Evolutionary conservation across 2,888 invertebrate genomes (phyloP), one percentile per base, ranked within the genome.

Genomic region (Liodrosophila aerea): DNA sequence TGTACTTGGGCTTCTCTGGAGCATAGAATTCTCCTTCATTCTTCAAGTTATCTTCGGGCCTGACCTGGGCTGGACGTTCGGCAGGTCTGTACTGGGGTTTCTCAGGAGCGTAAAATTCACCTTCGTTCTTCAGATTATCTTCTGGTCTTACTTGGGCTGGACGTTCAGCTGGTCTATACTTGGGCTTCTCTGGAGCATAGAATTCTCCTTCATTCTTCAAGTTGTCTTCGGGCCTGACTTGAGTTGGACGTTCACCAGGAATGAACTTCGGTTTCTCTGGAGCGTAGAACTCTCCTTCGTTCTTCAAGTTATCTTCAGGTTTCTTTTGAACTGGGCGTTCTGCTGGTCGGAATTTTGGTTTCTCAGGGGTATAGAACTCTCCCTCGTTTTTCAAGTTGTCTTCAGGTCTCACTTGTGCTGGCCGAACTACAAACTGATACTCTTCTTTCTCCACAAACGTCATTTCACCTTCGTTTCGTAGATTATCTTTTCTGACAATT

Each of bases 311-410:
- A 50, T 87, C 93, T 37, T 87, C 90, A 3, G 93, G 93, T 33
- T 88, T 89, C 7, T 72, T 62, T 8, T 89, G 90, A n/a, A 89
- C 87, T 1, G 91, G 91, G 45, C 91, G 77, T 40, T 91, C 91
- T 0, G 81, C 89, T 0, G 92, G 91, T n/a, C 85, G 86, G 77
- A 89, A 92, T 15, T 88, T 73, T 0, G 90, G 88, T 39, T 89
- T 89, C 37, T 88, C 88, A 0, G 92, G 92, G 9, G 89, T 77
- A 66, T 92, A 91, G 76, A 92, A 92, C 0, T 92, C 89, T 58
- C 94, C 92, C 73, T 93, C 93, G 0, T 93, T 92, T 39, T 88
- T 89, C 0, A 93, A 75, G 69, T 93, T 93, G 59, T 93, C 93
- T 13, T 90, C 86, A 0, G 90, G 92, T 47, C 87, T 91, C 45